phyloP scores from a whole-genome alignment of 2,797 vertebrate genomes.

The Mallotus villosus region DNA sequence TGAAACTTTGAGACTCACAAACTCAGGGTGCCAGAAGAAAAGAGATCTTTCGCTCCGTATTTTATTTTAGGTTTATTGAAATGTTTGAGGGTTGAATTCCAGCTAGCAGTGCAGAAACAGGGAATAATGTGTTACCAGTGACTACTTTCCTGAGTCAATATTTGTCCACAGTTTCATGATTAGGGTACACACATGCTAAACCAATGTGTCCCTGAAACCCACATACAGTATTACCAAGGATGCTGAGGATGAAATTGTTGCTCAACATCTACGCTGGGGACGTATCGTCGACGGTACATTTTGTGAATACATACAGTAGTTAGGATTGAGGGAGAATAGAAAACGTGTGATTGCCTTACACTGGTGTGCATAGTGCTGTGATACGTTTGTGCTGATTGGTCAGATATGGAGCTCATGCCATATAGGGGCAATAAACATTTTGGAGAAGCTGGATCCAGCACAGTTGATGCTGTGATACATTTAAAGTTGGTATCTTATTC shows the following conservation, averaged over 20 bases:
- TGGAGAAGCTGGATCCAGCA: neutral
- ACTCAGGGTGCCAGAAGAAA: conserved; percentile 6
- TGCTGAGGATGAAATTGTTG: neutral
- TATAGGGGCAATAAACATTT: neutral
- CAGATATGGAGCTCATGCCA: neutral
- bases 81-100: conserved; percentile 49
- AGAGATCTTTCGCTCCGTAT: conserved; percentile 29
- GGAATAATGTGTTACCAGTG: conserved; percentile 54
- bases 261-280: too few relatives aligned
- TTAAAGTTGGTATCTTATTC: conserved; percentile 1
- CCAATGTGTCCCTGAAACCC: neutral
- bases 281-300: too few relatives aligned
- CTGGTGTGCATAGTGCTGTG: conserved; percentile 69
- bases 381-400: conserved; percentile 58
- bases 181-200: neutral
- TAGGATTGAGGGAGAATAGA: conserved; percentile 31
- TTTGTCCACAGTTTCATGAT: conserved; percentile 51
- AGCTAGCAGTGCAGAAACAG: conserved; percentile 66
- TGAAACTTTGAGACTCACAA: neutral
- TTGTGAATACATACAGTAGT: conserved; percentile 48
- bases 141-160: conserved; percentile 65
- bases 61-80: conserved; percentile 65
- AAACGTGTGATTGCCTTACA: neutral
- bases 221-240: neutral
- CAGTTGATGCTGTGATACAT: neutral